These are phyloP conservation scores for Setipinna tenuifilis DNA, from an alignment of 2,797 vertebrate species.

Conservation along the genomic window DNA sequence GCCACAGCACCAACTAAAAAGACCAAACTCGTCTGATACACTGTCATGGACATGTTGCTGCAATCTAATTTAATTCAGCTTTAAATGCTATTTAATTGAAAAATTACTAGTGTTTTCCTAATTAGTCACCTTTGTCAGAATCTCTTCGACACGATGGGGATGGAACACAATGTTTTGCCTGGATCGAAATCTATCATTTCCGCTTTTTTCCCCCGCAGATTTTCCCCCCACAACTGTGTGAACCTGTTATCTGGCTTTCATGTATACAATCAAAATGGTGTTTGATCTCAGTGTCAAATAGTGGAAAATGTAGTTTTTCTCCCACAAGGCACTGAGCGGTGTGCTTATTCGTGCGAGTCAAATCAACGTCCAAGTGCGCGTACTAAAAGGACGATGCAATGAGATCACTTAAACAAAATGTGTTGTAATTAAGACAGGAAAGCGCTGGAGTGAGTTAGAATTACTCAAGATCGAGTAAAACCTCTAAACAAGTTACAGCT, in stretches of 20 bases:
- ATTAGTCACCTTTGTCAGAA: slow-evolving; percentile 49
- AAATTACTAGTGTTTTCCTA: slow-evolving; percentile 59
- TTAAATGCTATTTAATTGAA: slow-evolving; percentile 56
- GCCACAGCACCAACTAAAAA: slow-evolving; percentile 46
- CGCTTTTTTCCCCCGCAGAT: background rate
- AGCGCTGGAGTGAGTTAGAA: slow-evolving; percentile 58
- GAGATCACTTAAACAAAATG: slow-evolving; percentile 69
- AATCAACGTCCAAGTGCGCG: slow-evolving; percentile 23
- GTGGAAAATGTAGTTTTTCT: slow-evolving; percentile 20
- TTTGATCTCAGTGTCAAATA: slow-evolving; percentile 18
- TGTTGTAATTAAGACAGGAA: slow-evolving; percentile 63
- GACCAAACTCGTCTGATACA: background rate
- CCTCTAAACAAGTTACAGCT: slow-evolving; percentile 65
- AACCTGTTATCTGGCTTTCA: slow-evolving; percentile 13
- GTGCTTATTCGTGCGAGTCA: slow-evolving; percentile 38
- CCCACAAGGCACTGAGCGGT: slow-evolving; percentile 54
- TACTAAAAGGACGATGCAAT: slow-evolving; percentile 60
- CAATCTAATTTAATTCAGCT: slow-evolving; percentile 56
- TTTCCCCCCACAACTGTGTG: background rate
- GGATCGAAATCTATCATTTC: slow-evolving; percentile 37
- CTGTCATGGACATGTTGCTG: slow-evolving; percentile 43
- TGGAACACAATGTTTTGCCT: slow-evolving; percentile 60
- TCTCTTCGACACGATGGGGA: slow-evolving; percentile 51
- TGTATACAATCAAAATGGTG: slow-evolving; percentile 27
- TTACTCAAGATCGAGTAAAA: slow-evolving; percentile 56